Evolutionary conservation across 2,888 invertebrate species (phyloP).

Genomic region (Bembecia ichneumoniformis): DNA sequence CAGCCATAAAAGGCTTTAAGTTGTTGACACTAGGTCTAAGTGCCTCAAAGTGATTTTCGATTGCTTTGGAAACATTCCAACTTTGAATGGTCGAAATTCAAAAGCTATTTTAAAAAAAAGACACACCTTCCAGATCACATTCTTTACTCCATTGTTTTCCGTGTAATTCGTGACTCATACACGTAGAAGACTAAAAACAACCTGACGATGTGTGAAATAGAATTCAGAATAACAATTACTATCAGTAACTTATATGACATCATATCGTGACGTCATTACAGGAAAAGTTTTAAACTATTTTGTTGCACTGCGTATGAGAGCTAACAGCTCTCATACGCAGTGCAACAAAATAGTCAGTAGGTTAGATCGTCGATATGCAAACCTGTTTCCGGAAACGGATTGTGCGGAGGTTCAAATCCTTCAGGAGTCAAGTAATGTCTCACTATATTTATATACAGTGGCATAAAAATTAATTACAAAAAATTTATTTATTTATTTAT

Average conservation of each 20-base stretch:
- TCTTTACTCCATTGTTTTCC: too few relatives aligned
- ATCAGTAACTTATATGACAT: neutral
- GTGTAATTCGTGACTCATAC: too few relatives aligned
- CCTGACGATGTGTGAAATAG: too few relatives aligned
- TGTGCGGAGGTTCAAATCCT: slow-evolving; percentile 1
- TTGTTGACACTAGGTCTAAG: neutral
- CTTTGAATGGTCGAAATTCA: slow-evolving; percentile 1
- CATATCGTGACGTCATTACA: neutral
- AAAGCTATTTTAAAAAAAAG: too few relatives aligned
- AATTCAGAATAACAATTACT: too few relatives aligned
- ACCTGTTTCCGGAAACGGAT: neutral
- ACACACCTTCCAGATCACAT: too few relatives aligned
- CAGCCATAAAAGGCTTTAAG: neutral
- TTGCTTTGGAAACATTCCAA: neutral
- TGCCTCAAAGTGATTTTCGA: neutral
- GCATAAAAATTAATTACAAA: too few relatives aligned
- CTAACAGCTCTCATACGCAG: too few relatives aligned
- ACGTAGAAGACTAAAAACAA: too few relatives aligned
- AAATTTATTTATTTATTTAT: too few relatives aligned
- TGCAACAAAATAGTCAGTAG: too few relatives aligned
- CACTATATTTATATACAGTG: too few relatives aligned
- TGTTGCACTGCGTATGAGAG: neutral
- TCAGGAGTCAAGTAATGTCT: slow-evolving; percentile 5
- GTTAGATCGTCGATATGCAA: slow-evolving; percentile 1
- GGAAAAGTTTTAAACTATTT: neutral